These are phyloP conservation scores for Gerris buenoi DNA, from an alignment of 1,140 invertebrate genomes.

Conservation along the genomic window DNA sequence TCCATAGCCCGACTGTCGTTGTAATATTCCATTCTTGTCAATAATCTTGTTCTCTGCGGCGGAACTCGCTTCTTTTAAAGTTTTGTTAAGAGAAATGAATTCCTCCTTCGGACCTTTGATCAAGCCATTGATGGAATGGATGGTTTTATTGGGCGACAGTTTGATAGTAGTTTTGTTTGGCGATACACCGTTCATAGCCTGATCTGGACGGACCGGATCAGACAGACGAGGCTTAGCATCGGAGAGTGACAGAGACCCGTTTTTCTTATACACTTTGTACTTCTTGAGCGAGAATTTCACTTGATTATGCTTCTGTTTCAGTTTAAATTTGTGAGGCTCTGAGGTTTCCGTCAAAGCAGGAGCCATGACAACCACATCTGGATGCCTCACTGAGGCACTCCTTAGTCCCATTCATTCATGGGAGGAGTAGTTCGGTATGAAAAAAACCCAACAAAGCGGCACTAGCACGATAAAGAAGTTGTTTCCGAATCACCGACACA, in stretches of 20 bases:
- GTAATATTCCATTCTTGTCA: background rate
- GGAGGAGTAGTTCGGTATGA: background rate
- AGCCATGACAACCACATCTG: slow-evolving; percentile 51
- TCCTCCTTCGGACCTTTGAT: slow-evolving; percentile 22
- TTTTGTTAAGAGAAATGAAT: slow-evolving; percentile 32
- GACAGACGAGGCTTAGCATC: slow-evolving; percentile 6
- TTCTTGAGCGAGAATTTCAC: background rate
- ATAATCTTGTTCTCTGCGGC: slow-evolving; percentile 11
- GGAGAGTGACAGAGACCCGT: slow-evolving; percentile 15
- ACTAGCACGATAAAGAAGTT: background rate
- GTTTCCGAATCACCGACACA: too few relatives aligned
- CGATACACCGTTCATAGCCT: slow-evolving; percentile 20
- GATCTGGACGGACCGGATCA: background rate
- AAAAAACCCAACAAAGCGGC: background rate
- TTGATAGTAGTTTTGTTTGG: slow-evolving; percentile 25
- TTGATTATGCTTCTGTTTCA: background rate
- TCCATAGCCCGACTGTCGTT: slow-evolving; percentile 1
- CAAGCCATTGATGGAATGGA: slow-evolving; percentile 24
- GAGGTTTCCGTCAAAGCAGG: slow-evolving; percentile 51
- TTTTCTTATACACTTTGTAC: background rate
- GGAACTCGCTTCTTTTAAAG: slow-evolving; percentile 15
- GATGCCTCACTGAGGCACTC: slow-evolving; percentile 32
- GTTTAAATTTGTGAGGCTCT: slow-evolving; percentile 41
- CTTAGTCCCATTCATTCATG: slow-evolving; percentile 28
- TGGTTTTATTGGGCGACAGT: slow-evolving; percentile 23